Evolutionary conservation across 30 jellyfish, hydroid and myxozoan genomes (phyloP).

Genomic region (Aurelia aurita): DNA sequence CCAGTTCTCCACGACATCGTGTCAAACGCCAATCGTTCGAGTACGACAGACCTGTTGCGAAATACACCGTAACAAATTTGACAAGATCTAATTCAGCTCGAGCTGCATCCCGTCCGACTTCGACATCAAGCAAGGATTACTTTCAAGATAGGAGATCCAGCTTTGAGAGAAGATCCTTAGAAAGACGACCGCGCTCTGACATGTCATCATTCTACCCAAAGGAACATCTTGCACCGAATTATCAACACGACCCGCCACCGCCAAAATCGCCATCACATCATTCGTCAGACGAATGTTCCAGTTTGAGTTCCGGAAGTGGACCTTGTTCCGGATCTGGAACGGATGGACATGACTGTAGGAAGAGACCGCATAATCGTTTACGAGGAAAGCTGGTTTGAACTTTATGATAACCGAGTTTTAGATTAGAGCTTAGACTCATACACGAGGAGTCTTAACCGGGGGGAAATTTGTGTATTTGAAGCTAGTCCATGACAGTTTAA

Average conservation of each 20-base stretch:
- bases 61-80: constrained; percentile 34
- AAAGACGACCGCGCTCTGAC: constrained; percentile 58
- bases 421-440: background rate
- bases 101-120: constrained; percentile 28
- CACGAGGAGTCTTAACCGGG: background rate
- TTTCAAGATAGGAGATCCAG: constrained; percentile 51
- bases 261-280: constrained; percentile 38
- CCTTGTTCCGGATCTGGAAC: constrained; percentile 68
- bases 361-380: constrained; percentile 33
- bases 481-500: too few relatives aligned
- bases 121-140: constrained; percentile 28
- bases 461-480: too few relatives aligned
- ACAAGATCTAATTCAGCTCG: constrained; percentile 62
- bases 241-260: constrained; percentile 43
- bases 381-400: constrained; percentile 58
- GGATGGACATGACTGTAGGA: constrained; percentile 63
- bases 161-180: constrained; percentile 57
- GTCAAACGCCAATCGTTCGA: constrained; percentile 31
- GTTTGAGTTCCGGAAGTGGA: constrained; percentile 64
- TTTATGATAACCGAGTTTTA: background rate
- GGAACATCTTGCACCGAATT: constrained; percentile 27
- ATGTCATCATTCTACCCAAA: constrained; percentile 35
- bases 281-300: constrained; percentile 74
- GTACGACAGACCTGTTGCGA: constrained; percentile 43
- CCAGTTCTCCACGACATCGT: constrained; percentile 50